These are phyloP conservation scores for Nettapus auritus DNA, from an alignment of 2,113 vertebrate species.

Conservation along the genomic window DNA sequence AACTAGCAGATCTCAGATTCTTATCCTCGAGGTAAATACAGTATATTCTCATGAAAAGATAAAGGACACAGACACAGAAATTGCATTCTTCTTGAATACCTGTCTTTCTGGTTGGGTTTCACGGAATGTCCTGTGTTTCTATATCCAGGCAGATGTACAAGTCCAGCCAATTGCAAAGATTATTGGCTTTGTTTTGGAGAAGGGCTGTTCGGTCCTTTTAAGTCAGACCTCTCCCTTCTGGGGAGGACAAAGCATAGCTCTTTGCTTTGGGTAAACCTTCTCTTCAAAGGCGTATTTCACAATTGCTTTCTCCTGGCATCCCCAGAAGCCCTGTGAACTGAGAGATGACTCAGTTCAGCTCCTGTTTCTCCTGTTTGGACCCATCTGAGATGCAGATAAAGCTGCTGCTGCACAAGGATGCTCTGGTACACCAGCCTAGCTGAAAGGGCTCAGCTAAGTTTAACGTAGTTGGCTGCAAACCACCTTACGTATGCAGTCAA, in stretches of 20 bases:
- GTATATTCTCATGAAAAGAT: background rate
- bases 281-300: background rate
- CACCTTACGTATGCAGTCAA: fast-evolving
- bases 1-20: background rate
- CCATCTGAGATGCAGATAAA: background rate
- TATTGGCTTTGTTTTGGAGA: background rate
- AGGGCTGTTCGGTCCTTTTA: background rate
- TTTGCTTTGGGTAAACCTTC: background rate
- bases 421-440: background rate
- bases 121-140: background rate
- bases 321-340: background rate
- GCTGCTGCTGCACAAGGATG: background rate
- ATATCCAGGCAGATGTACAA: background rate
- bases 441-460: background rate
- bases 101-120: background rate
- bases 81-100: background rate
- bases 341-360: background rate
- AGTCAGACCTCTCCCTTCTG: background rate
- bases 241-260: background rate
- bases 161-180: background rate
- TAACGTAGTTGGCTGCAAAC: background rate
- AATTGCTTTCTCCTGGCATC: background rate
- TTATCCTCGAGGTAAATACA: background rate
- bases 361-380: background rate
- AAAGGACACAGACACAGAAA: background rate